These are phyloP conservation scores for Tyrannus savana DNA, from an alignment of 2,113 vertebrate genomes.

Conservation along the genomic window DNA sequence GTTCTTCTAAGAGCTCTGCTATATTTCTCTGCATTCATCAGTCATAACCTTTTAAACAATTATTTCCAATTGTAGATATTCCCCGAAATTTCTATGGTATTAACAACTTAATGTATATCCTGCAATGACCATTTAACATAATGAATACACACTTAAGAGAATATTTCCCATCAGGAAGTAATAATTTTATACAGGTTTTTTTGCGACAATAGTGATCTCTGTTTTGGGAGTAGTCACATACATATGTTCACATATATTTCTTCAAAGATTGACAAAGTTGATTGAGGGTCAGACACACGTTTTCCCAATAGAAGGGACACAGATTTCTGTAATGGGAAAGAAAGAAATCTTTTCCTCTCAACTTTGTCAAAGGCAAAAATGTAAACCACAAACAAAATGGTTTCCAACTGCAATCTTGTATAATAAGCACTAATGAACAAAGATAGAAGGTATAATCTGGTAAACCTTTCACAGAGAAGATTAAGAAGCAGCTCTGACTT, in stretches of 20 bases:
- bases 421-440: not conserved
- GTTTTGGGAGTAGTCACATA: not conserved
- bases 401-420: not conserved
- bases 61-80: conserved; percentile 69
- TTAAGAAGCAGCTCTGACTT: not conserved
- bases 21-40: conserved; percentile 55
- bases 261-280: not conserved
- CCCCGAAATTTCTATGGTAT: conserved; percentile 47
- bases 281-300: not conserved
- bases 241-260: not conserved
- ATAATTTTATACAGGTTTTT: not conserved
- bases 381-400: not conserved
- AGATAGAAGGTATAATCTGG: not conserved
- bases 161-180: conserved; percentile 18
- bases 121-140: conserved; percentile 2
- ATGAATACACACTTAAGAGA: not conserved
- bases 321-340: not conserved
- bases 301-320: not conserved
- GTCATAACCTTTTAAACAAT: conserved; percentile 57
- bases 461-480: not conserved
- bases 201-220: not conserved
- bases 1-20: conserved; percentile 60
- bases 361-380: not conserved
- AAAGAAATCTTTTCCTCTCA: not conserved
- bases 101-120: conserved; percentile 54